These are phyloP conservation scores for Odontothrips loti DNA, from an alignment of 2,888 invertebrate genomes.

Conservation along the genomic window DNA sequence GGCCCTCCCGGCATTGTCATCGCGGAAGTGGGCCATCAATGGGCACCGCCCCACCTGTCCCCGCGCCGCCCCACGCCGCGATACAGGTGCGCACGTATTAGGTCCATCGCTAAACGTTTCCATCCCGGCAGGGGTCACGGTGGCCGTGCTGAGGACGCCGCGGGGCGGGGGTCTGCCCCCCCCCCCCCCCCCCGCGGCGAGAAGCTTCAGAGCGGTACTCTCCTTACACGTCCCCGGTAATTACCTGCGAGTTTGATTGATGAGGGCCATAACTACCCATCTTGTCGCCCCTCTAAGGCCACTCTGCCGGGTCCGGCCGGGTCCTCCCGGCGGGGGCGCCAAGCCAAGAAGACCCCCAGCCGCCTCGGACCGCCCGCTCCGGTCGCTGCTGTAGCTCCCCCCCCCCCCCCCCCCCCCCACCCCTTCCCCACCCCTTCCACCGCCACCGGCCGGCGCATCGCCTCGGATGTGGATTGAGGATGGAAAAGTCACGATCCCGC, in stretches of 20 bases:
- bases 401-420: too few relatives aligned
- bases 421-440: too few relatives aligned
- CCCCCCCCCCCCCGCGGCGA: not conserved
- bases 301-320: not conserved
- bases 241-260: conserved; percentile 25
- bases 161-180: too few relatives aligned
- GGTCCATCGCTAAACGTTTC: too few relatives aligned
- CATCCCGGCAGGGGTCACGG: too few relatives aligned
- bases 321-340: not conserved
- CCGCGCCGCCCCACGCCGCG: not conserved
- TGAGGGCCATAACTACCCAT: not conserved
- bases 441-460: too few relatives aligned
- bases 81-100: not conserved
- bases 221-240: not conserved
- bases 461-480: too few relatives aligned
- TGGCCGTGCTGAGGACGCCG: too few relatives aligned
- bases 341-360: not conserved
- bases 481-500: too few relatives aligned
- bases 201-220: not conserved
- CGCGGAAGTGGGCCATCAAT: too few relatives aligned
- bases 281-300: not conserved
- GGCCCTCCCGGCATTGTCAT: not conserved
- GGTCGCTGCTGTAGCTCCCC: not conserved
- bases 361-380: too few relatives aligned
- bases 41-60: not conserved